Percentiles rank a stretch among this genome's conserved stretches.
Evolutionary conservation across 2,888 invertebrate genomes (phyloP).

Genomic region (Ligdia adustata): DNA sequence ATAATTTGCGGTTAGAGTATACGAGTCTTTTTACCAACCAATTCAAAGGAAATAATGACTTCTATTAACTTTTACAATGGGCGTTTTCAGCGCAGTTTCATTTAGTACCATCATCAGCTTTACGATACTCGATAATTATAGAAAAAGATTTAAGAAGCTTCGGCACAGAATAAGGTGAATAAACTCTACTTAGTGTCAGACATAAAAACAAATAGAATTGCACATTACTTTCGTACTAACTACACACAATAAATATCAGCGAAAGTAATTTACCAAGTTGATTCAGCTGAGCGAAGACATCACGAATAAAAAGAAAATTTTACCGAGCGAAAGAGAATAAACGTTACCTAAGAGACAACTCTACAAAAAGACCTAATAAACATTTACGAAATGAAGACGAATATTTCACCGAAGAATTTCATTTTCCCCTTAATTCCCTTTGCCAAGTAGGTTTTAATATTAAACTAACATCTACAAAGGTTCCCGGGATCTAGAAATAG

Average conservation of each 20-base stretch:
- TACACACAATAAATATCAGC: slow-evolving; percentile 7
- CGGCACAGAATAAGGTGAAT: neutral
- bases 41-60: too few species aligned
- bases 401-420: slow-evolving; percentile 25
- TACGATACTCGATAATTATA: too few species aligned
- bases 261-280: slow-evolving; percentile 14
- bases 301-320: slow-evolving; percentile 23
- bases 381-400: slow-evolving; percentile 20
- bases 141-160: too few species aligned
- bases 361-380: slow-evolving; percentile 23
- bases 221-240: too few species aligned
- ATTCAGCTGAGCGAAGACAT: slow-evolving; percentile 9
- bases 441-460: slow-evolving; percentile 26
- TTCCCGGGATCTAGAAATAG: slow-evolving; percentile 16
- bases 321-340: slow-evolving; percentile 16
- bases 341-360: slow-evolving; percentile 16
- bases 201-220: too few species aligned
- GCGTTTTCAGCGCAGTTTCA: too few species aligned
- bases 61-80: too few species aligned
- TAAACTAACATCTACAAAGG: slow-evolving; percentile 25
- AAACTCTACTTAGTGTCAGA: too few species aligned
- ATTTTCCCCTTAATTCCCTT: slow-evolving; percentile 22
- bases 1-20: too few species aligned
- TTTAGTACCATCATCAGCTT: too few species aligned
- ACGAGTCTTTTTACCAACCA: too few species aligned